phyloP scores from a whole-genome alignment of 2,888 invertebrate species.

The Drosophila infuscata region DNA sequence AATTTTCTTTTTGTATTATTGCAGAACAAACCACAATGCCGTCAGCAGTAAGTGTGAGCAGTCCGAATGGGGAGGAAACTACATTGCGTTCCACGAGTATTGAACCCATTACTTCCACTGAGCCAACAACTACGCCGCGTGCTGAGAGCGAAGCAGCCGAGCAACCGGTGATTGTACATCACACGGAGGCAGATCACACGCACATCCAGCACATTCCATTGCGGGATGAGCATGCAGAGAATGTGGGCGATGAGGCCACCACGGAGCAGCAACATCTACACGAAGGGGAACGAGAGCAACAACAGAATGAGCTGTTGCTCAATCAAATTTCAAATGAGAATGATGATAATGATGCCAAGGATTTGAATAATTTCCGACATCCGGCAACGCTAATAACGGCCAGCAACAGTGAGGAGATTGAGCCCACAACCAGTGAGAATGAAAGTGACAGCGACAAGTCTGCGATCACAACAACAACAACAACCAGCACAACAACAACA shows the following conservation, averaged over 20 bases:
- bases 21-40: constrained; percentile 38
- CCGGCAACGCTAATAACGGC: constrained; percentile 82
- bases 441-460: constrained; percentile 66
- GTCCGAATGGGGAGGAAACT: constrained; percentile 32
- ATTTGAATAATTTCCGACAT: constrained; percentile 82
- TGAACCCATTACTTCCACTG: constrained; percentile 82
- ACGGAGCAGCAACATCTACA: constrained; percentile 56
- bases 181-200: constrained; percentile 53
- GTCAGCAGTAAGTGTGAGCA: neutral
- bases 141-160: constrained; percentile 37
- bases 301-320: constrained; percentile 67
- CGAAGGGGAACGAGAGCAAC: constrained; percentile 46
- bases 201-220: constrained; percentile 71
- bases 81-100: constrained; percentile 77
- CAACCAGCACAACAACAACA: constrained; percentile 32
- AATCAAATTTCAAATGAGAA: constrained; percentile 81
- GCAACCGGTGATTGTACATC: constrained; percentile 38
- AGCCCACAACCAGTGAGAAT: constrained; percentile 52
- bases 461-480: constrained; percentile 31
- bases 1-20: neutral
- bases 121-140: constrained; percentile 82
- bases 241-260: constrained; percentile 53
- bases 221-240: constrained; percentile 67
- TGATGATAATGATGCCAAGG: constrained; percentile 79
- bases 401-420: constrained; percentile 79